Conservation (phyloP, 1,140 invertebrate genomes). For the Melipona quadrifasciata region DNA sequence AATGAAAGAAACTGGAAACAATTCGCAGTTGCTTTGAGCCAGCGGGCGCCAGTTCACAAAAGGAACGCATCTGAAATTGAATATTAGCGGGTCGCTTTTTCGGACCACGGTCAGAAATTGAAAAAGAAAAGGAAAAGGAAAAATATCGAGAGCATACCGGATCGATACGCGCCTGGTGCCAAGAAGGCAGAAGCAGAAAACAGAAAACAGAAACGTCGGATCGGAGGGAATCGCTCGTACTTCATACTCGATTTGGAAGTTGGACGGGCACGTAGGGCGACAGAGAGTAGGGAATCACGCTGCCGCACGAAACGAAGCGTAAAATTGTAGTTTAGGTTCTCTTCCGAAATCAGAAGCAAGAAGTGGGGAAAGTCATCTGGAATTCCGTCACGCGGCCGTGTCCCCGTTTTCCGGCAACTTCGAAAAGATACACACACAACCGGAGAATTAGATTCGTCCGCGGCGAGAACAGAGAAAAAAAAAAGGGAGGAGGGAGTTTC, state of each 20-base stretch:
- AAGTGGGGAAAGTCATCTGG: neutral
- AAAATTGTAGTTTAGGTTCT: slow-evolving; percentile 16
- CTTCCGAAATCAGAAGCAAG: neutral
- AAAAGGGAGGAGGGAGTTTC: neutral
- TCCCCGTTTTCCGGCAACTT: slow-evolving; percentile 3
- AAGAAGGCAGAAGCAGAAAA: too few relatives aligned
- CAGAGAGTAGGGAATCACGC: neutral
- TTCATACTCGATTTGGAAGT: neutral
- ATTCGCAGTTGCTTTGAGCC: neutral
- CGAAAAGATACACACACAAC: slow-evolving; percentile 37
- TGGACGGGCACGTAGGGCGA: slow-evolving; percentile 20
- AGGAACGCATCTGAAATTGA: neutral
- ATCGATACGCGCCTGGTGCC: too few relatives aligned
- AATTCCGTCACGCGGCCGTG: slow-evolving; percentile 31
- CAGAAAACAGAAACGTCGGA: neutral
- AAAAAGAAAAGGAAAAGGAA: too few relatives aligned
- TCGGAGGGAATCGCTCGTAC: neutral
- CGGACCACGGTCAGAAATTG: too few relatives aligned
- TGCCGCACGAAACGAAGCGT: slow-evolving; percentile 16
- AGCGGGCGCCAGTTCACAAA: neutral
- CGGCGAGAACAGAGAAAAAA: neutral
- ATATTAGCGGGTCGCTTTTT: neutral
- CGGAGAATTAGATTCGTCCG: slow-evolving; percentile 16
- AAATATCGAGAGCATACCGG: too few relatives aligned
- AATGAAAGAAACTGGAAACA: slow-evolving; percentile 1